Percentiles rank a stretch among this genome's conserved stretches.
These are phyloP conservation scores for Biston betularia DNA, from an alignment of 2,888 invertebrate genomes.

Conservation along the genomic window DNA sequence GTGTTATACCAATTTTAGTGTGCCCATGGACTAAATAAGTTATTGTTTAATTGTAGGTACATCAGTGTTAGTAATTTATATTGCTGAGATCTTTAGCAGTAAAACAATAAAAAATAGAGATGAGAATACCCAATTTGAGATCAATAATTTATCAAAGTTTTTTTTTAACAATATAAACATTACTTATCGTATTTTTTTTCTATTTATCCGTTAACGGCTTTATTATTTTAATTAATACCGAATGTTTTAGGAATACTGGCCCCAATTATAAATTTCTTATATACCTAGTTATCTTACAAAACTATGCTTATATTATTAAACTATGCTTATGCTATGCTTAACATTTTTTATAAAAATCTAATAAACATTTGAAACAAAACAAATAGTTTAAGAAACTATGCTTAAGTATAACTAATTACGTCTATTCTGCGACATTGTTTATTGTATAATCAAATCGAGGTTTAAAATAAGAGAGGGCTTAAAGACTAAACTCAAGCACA, in stretches of 20 bases:
- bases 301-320: not conserved
- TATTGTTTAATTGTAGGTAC: constrained; percentile 9
- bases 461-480: no score
- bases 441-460: no score
- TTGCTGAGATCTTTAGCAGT: constrained; percentile 60
- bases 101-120: constrained; percentile 43
- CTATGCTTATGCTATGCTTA: constrained; percentile 43
- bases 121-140: constrained; percentile 76
- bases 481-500: no score
- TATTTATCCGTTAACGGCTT: constrained; percentile 7
- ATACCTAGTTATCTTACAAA: not conserved
- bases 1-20: not conserved
- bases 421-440: no score
- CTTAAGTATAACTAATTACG: not conserved
- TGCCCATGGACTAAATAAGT: constrained; percentile 14
- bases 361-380: constrained; percentile 78
- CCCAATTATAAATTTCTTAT: constrained; percentile 45
- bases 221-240: constrained; percentile 47
- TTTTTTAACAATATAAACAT: constrained; percentile 9
- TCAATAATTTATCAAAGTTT: constrained; percentile 54
- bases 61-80: constrained; percentile 26
- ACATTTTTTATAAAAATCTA: constrained; percentile 31
- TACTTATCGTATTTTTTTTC: constrained; percentile 7
- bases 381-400: constrained; percentile 37
- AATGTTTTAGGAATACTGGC: constrained; percentile 76